phyloP scores from a whole-genome alignment of 2,888 invertebrate species.

The Pseudococcus viburni region DNA sequence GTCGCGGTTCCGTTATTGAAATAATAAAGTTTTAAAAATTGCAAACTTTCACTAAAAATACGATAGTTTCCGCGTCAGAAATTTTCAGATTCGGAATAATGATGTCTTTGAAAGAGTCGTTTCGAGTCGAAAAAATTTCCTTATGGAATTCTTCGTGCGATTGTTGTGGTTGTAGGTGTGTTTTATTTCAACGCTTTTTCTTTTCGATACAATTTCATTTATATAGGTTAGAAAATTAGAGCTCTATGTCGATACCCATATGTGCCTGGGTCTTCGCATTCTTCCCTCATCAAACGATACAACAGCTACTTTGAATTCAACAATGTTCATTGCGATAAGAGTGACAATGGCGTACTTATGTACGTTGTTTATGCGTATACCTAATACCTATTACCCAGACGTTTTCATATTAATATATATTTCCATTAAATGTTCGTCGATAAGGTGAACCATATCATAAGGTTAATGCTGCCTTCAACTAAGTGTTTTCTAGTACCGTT shows the following conservation, averaged over 20 bases:
- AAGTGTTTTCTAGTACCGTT: not conserved
- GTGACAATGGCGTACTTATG: not conserved
- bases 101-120: too few species aligned
- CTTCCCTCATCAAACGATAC: not conserved
- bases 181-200: not conserved
- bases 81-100: not conserved
- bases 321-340: constrained; percentile 34
- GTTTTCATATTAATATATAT: not conserved
- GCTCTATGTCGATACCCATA: constrained; percentile 45
- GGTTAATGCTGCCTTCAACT: not conserved
- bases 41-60: constrained; percentile 36
- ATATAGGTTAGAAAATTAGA: constrained; percentile 39
- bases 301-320: not conserved
- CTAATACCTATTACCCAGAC: not conserved
- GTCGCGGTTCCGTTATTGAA: not conserved
- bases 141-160: not conserved
- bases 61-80: not conserved
- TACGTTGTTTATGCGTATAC: not conserved
- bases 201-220: not conserved
- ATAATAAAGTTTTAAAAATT: not conserved
- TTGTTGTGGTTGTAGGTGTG: not conserved
- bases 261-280: not conserved
- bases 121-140: not conserved
- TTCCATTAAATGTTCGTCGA: constrained; percentile 1
- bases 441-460: constrained; percentile 7